Evolutionary conservation across 1,140 invertebrate genomes (phyloP), one percentile per base, ranked within the genome.

Genomic region (Stegodyphus mimosarum): DNA sequence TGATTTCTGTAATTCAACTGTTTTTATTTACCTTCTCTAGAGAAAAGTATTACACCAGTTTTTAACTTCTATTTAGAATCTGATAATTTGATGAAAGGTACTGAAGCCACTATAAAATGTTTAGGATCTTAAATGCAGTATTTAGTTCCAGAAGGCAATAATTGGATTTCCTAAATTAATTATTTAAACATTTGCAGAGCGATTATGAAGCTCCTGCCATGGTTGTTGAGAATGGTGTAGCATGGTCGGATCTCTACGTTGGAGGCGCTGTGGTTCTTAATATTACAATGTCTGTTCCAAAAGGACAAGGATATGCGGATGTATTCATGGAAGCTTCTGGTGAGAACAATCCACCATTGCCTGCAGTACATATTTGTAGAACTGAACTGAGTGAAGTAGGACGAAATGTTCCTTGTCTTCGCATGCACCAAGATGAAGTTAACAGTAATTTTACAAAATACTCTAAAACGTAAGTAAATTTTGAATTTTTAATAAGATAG

Each of bases 181-280:
- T 52, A 6, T 66, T 9, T 33, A 33, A 33, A 33, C 33, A 33
- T 53, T 48, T 69, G 1, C 6, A 86, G 85, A 51, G n/a, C 15
- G 78, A 76, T 15, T 77, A 76, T 33, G 15, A 69, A 81, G 73
- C 77, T 55, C 86, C 86, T 6, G 63, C 53, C 4, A 78, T 87
- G 70, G 49, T 63, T 6, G 67, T 87, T 9, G 66, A 87, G 17
- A 87, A 87, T 33, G 88, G 87, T 1, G 88, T 87, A 5, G 18
- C 50, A 7, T 88, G 88, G 88, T 50, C 71, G 9, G 74, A 88
- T 17, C 50, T 88, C 51, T 86, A 88, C 48, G 64, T 87, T 5
- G 87, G 86, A 67, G 88, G 88, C 17, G 87, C 88, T 0, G 53
- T 87, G 5, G 87, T 83, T 9, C 64, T 88, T 11, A 85, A 88